phyloP scores from a whole-genome alignment of 2,797 vertebrate genomes.

The Chaenodraco wilsoni region DNA sequence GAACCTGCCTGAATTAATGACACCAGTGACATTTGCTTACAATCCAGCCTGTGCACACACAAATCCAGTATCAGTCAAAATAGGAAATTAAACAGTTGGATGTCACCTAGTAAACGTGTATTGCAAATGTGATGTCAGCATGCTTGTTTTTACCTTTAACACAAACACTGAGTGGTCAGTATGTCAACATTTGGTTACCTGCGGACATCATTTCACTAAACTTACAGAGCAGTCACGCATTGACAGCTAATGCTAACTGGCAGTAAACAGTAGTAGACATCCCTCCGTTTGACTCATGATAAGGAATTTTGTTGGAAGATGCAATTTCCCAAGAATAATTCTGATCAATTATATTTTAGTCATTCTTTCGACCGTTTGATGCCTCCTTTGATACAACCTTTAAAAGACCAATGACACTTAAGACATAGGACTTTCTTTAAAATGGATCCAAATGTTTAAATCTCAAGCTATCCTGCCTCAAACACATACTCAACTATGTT shows the following conservation, averaged over 20 bases:
- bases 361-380: too few relatives aligned
- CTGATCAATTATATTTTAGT: too few relatives aligned
- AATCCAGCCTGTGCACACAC: not conserved
- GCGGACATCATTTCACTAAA: not conserved
- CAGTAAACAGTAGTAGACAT: not conserved
- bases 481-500: not conserved
- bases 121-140: not conserved
- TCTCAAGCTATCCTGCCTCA: not conserved
- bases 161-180: not conserved
- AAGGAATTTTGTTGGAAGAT: too few relatives aligned
- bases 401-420: too few relatives aligned
- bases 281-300: not conserved
- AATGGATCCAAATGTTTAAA: not conserved
- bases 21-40: not conserved
- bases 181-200: not conserved
- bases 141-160: not conserved
- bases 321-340: too few relatives aligned
- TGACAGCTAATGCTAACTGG: not conserved
- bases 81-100: not conserved
- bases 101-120: not conserved
- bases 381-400: too few relatives aligned
- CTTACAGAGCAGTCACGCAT: not conserved
- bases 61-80: not conserved
- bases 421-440: not conserved
- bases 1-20: not conserved